A percentile compares a stretch with the other conserved stretches of the same genome.
These are phyloP conservation scores for Drosophila kikkawai DNA, from an alignment of 1,140 invertebrate genomes.

Conservation along the genomic window DNA sequence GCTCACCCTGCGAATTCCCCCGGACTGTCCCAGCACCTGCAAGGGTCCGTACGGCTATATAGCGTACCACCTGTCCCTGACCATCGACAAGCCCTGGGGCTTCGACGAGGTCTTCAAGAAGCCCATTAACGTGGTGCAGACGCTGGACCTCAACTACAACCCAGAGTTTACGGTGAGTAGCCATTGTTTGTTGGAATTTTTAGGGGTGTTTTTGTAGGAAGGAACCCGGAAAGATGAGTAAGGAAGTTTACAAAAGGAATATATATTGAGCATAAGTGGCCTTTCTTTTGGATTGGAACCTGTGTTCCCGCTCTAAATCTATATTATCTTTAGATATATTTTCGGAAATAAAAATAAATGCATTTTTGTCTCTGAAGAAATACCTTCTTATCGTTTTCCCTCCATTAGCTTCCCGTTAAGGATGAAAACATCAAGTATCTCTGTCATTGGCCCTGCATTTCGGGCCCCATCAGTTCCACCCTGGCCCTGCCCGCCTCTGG, in stretches of 20 bases:
- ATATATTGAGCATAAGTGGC: neutral
- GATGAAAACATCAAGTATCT: constrained; percentile 81
- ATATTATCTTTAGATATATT: neutral
- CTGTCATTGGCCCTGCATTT: constrained; percentile 81
- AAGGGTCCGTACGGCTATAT: constrained; percentile 90
- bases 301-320: neutral
- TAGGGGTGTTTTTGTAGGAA: neutral
- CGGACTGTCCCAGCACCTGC: constrained; percentile 89
- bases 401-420: constrained; percentile 64
- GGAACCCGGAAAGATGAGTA: neutral
- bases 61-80: constrained; percentile 89
- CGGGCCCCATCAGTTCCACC: constrained; percentile 72
- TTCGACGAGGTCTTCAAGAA: constrained; percentile 90
- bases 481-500: constrained; percentile 71
- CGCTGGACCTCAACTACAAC: constrained; percentile 90
- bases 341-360: neutral
- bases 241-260: neutral
- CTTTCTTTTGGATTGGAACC: neutral
- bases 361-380: neutral
- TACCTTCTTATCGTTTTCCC: neutral
- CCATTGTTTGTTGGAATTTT: neutral
- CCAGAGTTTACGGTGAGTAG: constrained; percentile 71
- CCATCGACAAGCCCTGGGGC: constrained; percentile 91
- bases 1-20: constrained; percentile 85
- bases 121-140: constrained; percentile 90